A percentile compares a stretch with the other conserved stretches of the same genome.
Conservation (phyloP, 2,797 vertebrate species). For the Mareca strepera region DNA sequence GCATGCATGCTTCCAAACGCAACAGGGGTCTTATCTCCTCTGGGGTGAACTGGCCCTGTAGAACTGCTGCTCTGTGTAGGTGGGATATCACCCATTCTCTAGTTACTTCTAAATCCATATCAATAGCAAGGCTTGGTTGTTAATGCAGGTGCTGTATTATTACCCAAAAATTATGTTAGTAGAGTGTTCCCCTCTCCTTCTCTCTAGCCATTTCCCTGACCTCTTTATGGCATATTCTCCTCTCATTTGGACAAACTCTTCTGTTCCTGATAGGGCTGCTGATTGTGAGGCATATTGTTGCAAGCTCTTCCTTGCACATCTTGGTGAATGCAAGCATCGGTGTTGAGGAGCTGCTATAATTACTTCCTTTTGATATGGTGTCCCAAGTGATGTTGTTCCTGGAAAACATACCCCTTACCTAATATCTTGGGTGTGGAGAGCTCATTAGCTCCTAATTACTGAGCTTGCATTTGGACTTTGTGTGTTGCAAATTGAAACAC, state of each 20-base stretch:
- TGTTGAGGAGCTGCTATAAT: background rate
- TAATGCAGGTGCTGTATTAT: background rate
- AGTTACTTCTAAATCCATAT: background rate
- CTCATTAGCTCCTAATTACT: background rate
- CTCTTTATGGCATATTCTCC: background rate
- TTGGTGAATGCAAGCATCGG: background rate
- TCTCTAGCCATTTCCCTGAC: background rate
- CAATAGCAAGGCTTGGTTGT: background rate
- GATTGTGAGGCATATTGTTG: background rate
- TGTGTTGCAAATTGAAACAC: background rate
- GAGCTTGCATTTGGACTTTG: background rate
- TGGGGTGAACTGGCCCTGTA: fast-evolving
- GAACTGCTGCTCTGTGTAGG: background rate
- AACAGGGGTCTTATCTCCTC: fast-evolving
- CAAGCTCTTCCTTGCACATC: background rate
- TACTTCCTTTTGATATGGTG: background rate
- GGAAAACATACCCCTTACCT: background rate
- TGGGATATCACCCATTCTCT: fast-evolving
- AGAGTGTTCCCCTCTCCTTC: background rate
- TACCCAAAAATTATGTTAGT: background rate
- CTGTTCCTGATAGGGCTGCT: background rate
- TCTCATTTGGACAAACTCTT: background rate
- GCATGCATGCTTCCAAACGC: background rate
- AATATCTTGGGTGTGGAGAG: background rate
- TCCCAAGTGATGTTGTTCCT: background rate